phyloP scores from a whole-genome alignment of 2,888 invertebrate species.

The Athalia circularis region DNA sequence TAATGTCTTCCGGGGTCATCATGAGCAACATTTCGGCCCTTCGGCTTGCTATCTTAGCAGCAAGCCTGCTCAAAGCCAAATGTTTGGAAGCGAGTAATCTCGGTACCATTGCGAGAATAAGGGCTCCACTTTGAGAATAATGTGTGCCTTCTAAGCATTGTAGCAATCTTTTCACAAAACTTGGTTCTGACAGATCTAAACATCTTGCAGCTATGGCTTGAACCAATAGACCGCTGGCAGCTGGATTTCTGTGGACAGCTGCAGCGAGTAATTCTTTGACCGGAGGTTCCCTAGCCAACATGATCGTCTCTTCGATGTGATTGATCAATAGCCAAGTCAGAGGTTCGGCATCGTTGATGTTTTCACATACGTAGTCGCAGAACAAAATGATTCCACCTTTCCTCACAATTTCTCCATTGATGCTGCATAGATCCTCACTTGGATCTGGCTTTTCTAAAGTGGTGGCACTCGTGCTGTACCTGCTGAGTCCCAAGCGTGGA shows the following conservation, averaged over 20 bases:
- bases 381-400: conserved; percentile 83
- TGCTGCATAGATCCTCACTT: conserved; percentile 65
- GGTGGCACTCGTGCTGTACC: conserved; percentile 1
- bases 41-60: conserved; percentile 84
- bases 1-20: conserved; percentile 78
- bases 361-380: conserved; percentile 86
- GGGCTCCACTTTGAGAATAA: conserved; percentile 82
- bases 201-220: conserved; percentile 83
- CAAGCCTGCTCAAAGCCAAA: conserved; percentile 80
- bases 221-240: conserved; percentile 83
- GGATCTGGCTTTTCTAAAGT: conserved; percentile 59
- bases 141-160: conserved; percentile 83
- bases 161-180: conserved; percentile 81
- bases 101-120: conserved; percentile 80
- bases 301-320: conserved; percentile 81
- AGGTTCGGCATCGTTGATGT: conserved; percentile 83
- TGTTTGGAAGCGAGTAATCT: conserved; percentile 82
- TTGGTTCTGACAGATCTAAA: conserved; percentile 77
- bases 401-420: conserved; percentile 80
- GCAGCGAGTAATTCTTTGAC: conserved; percentile 79
- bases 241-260: conserved; percentile 79
- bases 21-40: conserved; percentile 83
- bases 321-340: conserved; percentile 87
- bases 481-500: conserved; percentile 35
- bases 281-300: conserved; percentile 80